Evolutionary conservation across 2,113 vertebrate species (phyloP), one percentile per base, ranked within the genome.

Genomic region (Charina bottae): DNA sequence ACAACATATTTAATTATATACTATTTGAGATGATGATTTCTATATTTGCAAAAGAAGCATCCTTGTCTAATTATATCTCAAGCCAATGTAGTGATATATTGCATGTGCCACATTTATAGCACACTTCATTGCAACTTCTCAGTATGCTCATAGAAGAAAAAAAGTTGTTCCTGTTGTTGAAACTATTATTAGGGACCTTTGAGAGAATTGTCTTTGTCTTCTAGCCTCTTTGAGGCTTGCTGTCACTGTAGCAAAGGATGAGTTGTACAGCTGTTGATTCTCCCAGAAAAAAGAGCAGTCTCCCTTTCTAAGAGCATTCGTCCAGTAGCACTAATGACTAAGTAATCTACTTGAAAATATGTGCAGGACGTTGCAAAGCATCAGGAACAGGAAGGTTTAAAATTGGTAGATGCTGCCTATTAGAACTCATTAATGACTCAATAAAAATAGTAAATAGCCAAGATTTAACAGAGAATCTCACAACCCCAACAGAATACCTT

Each of bases 361-460:
- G n/a, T 33, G 37, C 54, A 68, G 68, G 17, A 55, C 49, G 68
- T 49, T 92, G 42, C 55, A 59, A 54, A 78, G 53, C 15, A 46
- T 37, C 33, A 42, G 33, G 72, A 58, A 33, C 19, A 42, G 26
- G 46, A 37, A 24, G 12, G 15, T 26, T 92, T 21, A 6, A 54
- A 58, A 11, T 53, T 0, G 1, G 17, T 12, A 58, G 93, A 92
- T 55, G 5, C 17, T 90, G 5, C 53, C n/a, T 1, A 6, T 1
- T 6, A 60, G 0, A 56, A 24, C 28, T 89, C 62, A 0, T 0
- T 1, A 15, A 21, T 2, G 37, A 24, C n/a, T 59, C 0, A 53
- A 89, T 92, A 93, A 83, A 93, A 84, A 85, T 3, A 91, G 2
- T 85, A 49, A 49, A 49, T 49, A 49, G 3, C 49, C 49, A 49